Conservation (phyloP, 2,888 invertebrate species). For the Lumbricus terrestris region DNA sequence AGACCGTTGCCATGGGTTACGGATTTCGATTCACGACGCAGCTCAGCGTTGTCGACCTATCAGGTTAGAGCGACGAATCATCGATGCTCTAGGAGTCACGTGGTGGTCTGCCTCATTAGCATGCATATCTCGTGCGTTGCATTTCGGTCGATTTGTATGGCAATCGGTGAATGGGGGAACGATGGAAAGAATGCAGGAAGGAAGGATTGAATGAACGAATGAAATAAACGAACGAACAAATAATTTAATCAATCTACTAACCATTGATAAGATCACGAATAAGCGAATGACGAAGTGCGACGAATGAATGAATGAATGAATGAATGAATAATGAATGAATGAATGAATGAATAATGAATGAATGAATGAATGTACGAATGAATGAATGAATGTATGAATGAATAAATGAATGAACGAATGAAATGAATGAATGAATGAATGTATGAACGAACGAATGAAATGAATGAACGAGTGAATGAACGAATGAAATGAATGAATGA, state of each 20-base stretch:
- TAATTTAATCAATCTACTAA: background rate
- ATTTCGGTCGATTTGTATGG: background rate
- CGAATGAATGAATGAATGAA: background rate
- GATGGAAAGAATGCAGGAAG: background rate
- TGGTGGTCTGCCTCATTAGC: background rate
- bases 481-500: background rate
- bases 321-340: background rate
- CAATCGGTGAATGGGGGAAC: background rate
- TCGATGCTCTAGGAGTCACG: background rate
- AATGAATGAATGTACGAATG: background rate
- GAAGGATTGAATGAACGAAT: background rate
- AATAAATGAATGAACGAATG: background rate
- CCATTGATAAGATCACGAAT: background rate
- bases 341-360: background rate
- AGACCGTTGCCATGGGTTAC: slow-evolving; percentile 37
- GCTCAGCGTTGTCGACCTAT: slow-evolving; percentile 43
- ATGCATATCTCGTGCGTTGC: background rate
- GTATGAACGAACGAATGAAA: background rate
- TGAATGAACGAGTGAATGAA: no score
- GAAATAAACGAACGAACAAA: background rate
- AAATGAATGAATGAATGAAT: no score
- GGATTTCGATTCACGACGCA: slow-evolving; percentile 43
- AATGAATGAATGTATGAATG: background rate
- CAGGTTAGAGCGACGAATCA: slow-evolving; percentile 33
- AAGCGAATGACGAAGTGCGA: background rate